A percentile compares a stretch with the other conserved stretches of the same genome.
These are phyloP conservation scores for Polypedilum vanderplanki DNA, from an alignment of 1,140 invertebrate genomes.

Conservation along the genomic window DNA sequence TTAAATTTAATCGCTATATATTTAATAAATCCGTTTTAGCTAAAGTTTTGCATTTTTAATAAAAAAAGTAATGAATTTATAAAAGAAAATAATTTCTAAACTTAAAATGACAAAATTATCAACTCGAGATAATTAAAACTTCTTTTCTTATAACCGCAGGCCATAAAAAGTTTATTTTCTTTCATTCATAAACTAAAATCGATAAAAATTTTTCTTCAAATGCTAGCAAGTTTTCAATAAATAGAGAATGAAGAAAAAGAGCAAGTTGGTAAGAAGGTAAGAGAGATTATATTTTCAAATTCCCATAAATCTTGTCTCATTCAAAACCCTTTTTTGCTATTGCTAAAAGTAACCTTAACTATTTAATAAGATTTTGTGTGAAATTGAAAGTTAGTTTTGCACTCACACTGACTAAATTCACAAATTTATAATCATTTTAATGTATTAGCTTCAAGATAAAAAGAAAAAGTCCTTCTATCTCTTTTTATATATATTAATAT, in stretches of 20 bases:
- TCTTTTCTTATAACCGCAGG: neutral
- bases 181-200: neutral
- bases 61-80: no score
- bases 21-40: no score
- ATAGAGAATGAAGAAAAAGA: neutral
- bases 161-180: neutral
- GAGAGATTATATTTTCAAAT: slow-evolving; percentile 9
- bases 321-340: neutral
- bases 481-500: neutral
- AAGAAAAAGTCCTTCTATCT: neutral
- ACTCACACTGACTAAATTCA: slow-evolving; percentile 9
- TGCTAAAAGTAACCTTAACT: neutral
- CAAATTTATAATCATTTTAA: slow-evolving; percentile 29
- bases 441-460: slow-evolving; percentile 23
- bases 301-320: slow-evolving; percentile 4
- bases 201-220: neutral
- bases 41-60: no score
- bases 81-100: neutral
- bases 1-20: no score
- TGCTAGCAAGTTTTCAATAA: neutral
- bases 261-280: neutral
- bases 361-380: slow-evolving; percentile 14
- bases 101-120: neutral
- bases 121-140: neutral
- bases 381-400: slow-evolving; percentile 19